Evolutionary conservation across 2,113 vertebrate species (phyloP).

Genomic region (Perognathus longimembris): DNA sequence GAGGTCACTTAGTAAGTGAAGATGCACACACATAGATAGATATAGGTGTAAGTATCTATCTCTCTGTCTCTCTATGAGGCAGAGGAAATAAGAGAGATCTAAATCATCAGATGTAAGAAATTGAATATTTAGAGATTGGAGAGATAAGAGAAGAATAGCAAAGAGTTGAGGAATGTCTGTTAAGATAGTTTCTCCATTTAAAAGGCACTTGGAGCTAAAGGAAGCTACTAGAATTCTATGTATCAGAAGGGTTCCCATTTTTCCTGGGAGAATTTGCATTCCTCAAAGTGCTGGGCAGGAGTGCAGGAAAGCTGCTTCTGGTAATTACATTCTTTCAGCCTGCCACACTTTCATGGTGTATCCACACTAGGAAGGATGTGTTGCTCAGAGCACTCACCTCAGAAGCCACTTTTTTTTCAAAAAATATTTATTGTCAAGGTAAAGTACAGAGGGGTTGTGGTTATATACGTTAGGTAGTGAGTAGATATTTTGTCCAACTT

Average conservation of each 20-base stretch:
- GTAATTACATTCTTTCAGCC: neutral
- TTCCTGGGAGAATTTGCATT: neutral
- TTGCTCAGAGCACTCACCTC: no score
- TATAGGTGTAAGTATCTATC: no score
- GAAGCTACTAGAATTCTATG: neutral
- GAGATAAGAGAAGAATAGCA: neutral
- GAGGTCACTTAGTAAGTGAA: no score
- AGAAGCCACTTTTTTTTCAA: neutral
- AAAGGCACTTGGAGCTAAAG: neutral
- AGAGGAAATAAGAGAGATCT: neutral
- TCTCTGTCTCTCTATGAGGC: neutral
- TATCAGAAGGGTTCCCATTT: neutral
- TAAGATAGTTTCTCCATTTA: neutral
- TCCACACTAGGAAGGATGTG: neutral
- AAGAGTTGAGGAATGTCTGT: neutral
- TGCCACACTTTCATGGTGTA: neutral
- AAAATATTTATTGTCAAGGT: no score
- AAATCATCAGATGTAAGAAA: neutral
- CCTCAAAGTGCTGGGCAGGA: neutral
- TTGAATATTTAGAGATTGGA: neutral
- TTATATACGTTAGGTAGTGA: no score
- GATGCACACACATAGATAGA: no score
- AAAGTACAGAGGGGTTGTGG: no score
- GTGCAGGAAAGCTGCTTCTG: accelerated
- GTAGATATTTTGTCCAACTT: no score